Evolutionary conservation across 2,113 vertebrate genomes (phyloP).

Genomic region (Phrynocephalus versicolor): DNA sequence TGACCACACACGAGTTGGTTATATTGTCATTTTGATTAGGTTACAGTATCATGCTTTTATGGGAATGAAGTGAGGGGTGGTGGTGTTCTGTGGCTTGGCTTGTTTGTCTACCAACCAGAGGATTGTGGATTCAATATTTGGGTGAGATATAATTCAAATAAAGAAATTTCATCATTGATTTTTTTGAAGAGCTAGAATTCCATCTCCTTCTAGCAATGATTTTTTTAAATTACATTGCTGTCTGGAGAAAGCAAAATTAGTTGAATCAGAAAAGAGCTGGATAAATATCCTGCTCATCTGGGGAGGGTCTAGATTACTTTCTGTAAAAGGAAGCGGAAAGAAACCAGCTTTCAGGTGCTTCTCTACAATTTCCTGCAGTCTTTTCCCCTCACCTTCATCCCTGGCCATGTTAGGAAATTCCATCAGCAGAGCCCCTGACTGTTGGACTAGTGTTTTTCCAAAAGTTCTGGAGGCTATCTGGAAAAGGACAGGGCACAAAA

Average conservation of each 20-base stretch:
- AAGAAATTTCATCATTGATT: not conserved
- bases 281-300: not conserved
- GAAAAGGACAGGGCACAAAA: not conserved
- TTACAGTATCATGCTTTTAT: too few species aligned
- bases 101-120: too few species aligned
- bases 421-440: not conserved
- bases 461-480: not conserved
- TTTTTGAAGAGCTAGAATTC: not conserved
- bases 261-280: not conserved
- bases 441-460: not conserved
- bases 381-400: not conserved
- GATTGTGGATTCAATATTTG: too few species aligned
- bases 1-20: too few species aligned
- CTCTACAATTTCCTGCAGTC: not conserved
- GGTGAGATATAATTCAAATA: too few species aligned
- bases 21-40: too few species aligned
- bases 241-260: not conserved
- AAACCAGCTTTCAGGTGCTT: not conserved
- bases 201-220: not conserved
- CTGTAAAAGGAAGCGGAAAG: not conserved
- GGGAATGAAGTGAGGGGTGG: too few species aligned
- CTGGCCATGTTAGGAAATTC: not conserved
- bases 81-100: too few species aligned
- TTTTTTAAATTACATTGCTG: not conserved
- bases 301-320: not conserved